Evolutionary conservation across 2,797 vertebrate species (phyloP).

Genomic region (Carduelis carduelis): DNA sequence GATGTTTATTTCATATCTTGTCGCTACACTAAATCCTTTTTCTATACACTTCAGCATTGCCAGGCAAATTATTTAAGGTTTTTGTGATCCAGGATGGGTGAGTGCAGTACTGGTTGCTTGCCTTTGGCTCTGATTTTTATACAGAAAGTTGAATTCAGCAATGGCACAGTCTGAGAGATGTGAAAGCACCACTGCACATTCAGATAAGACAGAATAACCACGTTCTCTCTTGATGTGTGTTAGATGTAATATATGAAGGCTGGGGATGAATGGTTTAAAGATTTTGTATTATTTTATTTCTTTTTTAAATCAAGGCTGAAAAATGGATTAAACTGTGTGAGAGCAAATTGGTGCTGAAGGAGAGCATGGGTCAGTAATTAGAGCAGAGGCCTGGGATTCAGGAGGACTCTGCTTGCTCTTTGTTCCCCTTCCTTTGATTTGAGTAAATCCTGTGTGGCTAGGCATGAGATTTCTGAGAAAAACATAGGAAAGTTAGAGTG

Average conservation of each 20-base stretch:
- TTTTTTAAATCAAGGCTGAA: not conserved
- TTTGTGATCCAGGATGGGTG: not conserved
- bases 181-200: not conserved
- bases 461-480: not conserved
- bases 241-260: not conserved
- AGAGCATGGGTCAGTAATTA: not conserved
- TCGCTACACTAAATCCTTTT: not conserved
- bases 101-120: not conserved
- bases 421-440: not conserved
- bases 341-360: not conserved
- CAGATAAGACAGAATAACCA: not conserved
- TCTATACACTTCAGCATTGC: not conserved
- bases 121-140: not conserved
- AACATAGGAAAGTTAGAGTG: not conserved
- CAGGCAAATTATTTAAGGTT: slow-evolving; percentile 22
- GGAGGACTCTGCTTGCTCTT: not conserved
- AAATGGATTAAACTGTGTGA: not conserved
- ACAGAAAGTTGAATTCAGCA: not conserved
- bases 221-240: not conserved
- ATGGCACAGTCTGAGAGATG: not conserved
- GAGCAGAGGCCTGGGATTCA: not conserved
- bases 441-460: not conserved
- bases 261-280: not conserved
- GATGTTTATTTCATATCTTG: slow-evolving; percentile 34
- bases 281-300: not conserved